Base-by-base conservation (phyloP, 2,113 vertebrate genomes). In the Actenoides hombroni region DNA sequence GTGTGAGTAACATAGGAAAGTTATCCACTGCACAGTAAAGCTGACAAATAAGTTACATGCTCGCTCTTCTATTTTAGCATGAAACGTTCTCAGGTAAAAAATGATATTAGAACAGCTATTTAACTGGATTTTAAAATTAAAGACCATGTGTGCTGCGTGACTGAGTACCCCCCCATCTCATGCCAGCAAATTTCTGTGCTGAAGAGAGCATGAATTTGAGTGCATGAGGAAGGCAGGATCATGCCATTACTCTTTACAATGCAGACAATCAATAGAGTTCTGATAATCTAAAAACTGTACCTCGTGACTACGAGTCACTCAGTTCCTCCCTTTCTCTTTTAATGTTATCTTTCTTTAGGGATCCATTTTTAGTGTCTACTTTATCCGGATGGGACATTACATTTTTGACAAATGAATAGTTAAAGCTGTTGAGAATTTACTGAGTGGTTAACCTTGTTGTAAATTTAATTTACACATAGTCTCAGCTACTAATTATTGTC, bases 41-140 rank as follows among this genome's bases (percentile, higher is more conserved):
- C 70, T 97, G 91, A 94, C 71, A 94, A 80, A 96, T 96, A 97
- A 95, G 82, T 92, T 96, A 86, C 73, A 48, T 87, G 90, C 53
- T 90, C 73, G 28, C 67, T 95, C 78, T 81, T 96, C 92, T 91
- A 93, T 95, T 93, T 93, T 94, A 91, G 89, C 92, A 35, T 91
- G 86, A 80, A 91, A 82, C 73, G 79, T 86, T 90, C 65, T 46
- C 29, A 95, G 54, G 73, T 97, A 95, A 95, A 92, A 97, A 94
- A 93, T 94, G 79, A 67, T 94, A 92, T 92, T 95, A 85, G 92
- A 92, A 76, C 56, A 91, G 92, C 80, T 82, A 83, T 81, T 93
- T 96, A 95, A 78, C 54, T 93, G 95, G 91, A 94, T 95, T 80
- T 96, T 94, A 95, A 94, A 97, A 94, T 82, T 90, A 93, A 90